Percentiles rank a stretch among this genome's conserved stretches.
phyloP scores from a whole-genome alignment of 1,140 invertebrate genomes.

The Diabrotica virgifera region DNA sequence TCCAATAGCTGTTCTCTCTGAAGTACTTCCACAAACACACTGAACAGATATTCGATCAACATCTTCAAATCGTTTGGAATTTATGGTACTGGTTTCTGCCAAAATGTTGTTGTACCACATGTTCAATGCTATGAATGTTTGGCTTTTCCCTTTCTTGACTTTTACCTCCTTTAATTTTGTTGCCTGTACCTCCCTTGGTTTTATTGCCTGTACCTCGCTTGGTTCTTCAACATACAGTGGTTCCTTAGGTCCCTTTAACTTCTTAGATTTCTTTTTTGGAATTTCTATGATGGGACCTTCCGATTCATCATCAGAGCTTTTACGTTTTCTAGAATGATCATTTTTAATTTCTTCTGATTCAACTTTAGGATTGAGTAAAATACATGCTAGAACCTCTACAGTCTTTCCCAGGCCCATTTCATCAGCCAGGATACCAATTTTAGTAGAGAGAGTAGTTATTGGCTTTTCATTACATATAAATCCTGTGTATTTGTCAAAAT shows the following conservation, averaged over 20 bases:
- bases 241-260: neutral
- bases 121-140: slow-evolving; percentile 32
- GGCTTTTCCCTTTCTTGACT: slow-evolving; percentile 25
- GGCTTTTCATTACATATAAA: slow-evolving; percentile 46
- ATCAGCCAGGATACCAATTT: slow-evolving; percentile 78
- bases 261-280: neutral
- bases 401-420: slow-evolving; percentile 87
- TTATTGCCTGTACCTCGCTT: too few species aligned
- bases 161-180: too few species aligned
- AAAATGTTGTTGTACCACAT: slow-evolving; percentile 35
- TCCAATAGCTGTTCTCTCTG: slow-evolving; percentile 43
- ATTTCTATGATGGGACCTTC: neutral
- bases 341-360: too few species aligned
- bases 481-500: slow-evolving; percentile 56
- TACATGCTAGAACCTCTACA: slow-evolving; percentile 69
- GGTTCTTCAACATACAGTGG: neutral
- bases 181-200: slow-evolving; percentile 28
- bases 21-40: slow-evolving; percentile 42
- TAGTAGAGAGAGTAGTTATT: slow-evolving; percentile 41
- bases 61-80: slow-evolving; percentile 2
- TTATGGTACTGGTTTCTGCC: slow-evolving; percentile 23
- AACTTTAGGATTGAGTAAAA: slow-evolving; percentile 57
- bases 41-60: slow-evolving; percentile 27
- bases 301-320: too few species aligned
- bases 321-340: too few species aligned